Conservation (phyloP, 2,113 vertebrate species). For the Galeopterus variegatus region DNA sequence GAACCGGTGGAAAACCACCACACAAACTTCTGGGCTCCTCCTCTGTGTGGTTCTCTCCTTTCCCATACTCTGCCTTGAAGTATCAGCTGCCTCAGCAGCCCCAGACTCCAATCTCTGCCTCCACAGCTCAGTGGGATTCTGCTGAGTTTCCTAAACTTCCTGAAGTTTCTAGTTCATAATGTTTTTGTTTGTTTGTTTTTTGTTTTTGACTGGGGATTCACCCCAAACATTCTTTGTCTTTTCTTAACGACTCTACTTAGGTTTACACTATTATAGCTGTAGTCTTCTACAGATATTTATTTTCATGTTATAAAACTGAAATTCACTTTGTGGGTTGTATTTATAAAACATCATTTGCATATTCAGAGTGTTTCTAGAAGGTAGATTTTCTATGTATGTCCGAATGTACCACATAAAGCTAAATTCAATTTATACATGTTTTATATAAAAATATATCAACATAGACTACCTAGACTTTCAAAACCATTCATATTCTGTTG, state of each 20-base stretch:
- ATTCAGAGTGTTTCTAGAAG: constrained; percentile 49
- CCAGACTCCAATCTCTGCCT: fast-evolving
- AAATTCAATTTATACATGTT: background rate
- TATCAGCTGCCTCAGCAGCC: no score
- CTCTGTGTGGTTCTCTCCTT: background rate
- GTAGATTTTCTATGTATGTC: constrained; percentile 40
- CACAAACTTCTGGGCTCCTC: background rate
- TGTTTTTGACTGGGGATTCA: background rate
- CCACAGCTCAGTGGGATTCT: fast-evolving
- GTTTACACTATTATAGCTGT: background rate
- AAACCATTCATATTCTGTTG: background rate
- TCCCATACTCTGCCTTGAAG: background rate
- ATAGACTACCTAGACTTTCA: background rate
- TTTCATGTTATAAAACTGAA: constrained; percentile 25
- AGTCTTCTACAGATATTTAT: background rate
- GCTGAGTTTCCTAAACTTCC: no score
- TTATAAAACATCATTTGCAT: constrained; percentile 67
- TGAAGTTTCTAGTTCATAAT: background rate
- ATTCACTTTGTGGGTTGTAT: constrained; percentile 22
- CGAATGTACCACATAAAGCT: constrained; percentile 1
- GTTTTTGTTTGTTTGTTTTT: background rate
- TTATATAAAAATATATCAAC: constrained; percentile 47
- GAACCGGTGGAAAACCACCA: background rate
- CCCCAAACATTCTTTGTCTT: background rate
- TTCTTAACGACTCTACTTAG: background rate